Conservation (phyloP, 2,797 vertebrate genomes). For the Hydrolagus colliei region DNA sequence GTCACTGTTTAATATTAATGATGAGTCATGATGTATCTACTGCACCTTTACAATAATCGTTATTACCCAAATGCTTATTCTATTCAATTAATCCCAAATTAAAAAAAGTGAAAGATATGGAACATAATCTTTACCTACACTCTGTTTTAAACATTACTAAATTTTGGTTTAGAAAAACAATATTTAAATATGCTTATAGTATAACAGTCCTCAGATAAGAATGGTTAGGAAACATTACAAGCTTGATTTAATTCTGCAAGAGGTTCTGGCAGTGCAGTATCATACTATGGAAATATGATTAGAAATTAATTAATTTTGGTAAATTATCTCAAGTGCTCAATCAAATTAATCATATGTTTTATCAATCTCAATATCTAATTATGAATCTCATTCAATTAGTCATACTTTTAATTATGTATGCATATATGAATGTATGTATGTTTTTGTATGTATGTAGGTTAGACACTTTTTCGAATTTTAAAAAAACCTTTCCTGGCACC, state of each 20-base stretch:
- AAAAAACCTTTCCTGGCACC: too few species aligned
- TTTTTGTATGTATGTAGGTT: background rate
- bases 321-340: background rate
- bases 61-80: background rate
- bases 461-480: too few species aligned
- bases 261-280: too few species aligned
- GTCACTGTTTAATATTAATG: conserved; percentile 24
- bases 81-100: background rate
- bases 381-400: background rate
- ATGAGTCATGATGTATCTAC: background rate
- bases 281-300: background rate
- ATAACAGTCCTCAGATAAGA: background rate
- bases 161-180: background rate
- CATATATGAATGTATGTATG: background rate
- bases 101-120: background rate
- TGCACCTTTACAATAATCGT: background rate
- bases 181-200: background rate
- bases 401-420: background rate
- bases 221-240: background rate
- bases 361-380: background rate
- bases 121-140: background rate
- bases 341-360: background rate
- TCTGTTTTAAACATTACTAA: background rate
- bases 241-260: background rate
- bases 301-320: background rate